Percentiles rank a stretch among this genome's conserved stretches.
Evolutionary conservation across 2,113 vertebrate species (phyloP).

Genomic region (Menura novaehollandiae): DNA sequence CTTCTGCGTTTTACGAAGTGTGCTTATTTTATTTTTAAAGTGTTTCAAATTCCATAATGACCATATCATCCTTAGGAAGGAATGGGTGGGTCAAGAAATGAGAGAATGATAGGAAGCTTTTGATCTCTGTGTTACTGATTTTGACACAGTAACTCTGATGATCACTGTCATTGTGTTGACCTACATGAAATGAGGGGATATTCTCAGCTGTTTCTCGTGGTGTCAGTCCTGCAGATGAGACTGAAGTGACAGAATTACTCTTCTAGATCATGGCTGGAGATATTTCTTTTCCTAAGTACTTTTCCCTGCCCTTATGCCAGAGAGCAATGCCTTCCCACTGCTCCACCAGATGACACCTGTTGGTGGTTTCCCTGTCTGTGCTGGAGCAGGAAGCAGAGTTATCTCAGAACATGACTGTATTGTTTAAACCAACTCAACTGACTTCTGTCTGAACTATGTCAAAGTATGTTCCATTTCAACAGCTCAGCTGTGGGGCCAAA

Average conservation of each 20-base stretch:
- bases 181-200: neutral
- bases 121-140: neutral
- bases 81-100: neutral
- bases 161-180: neutral
- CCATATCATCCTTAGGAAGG: neutral
- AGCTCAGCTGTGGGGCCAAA: neutral
- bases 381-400: neutral
- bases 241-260: neutral
- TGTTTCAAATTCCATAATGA: neutral
- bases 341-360: fast-evolving
- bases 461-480: neutral
- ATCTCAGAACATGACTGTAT: neutral
- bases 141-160: neutral
- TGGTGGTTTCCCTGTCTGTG: neutral
- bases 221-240: neutral
- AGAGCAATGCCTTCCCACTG: neutral
- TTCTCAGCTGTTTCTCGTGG: neutral
- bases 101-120: neutral
- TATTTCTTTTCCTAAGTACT: neutral
- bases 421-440: neutral
- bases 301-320: neutral
- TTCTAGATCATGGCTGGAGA: neutral
- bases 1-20: neutral
- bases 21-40: neutral
- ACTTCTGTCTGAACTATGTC: neutral